These are phyloP conservation scores for Euthynnus affinis DNA, from an alignment of 2,797 vertebrate species.

Conservation along the genomic window DNA sequence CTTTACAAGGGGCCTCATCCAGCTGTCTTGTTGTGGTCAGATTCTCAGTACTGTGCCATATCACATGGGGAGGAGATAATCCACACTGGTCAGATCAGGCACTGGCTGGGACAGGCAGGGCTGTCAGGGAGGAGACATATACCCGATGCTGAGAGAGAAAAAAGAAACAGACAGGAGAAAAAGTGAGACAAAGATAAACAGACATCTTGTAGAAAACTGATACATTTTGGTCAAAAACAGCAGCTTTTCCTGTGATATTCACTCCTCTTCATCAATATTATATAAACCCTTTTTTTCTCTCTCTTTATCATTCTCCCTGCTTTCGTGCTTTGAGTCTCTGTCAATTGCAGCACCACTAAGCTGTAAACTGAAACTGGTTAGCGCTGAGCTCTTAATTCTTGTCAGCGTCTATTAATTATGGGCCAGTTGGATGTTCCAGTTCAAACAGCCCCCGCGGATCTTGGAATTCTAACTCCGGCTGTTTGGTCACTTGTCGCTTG, in stretches of 20 bases:
- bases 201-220: slow-evolving; percentile 64
- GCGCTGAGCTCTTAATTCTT: slow-evolving; percentile 85
- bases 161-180: slow-evolving; percentile 39
- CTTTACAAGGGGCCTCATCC: slow-evolving; percentile 71
- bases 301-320: slow-evolving; percentile 32
- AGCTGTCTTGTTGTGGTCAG: slow-evolving; percentile 83
- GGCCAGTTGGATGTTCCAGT: slow-evolving; percentile 82
- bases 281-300: slow-evolving; percentile 9
- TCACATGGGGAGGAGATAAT: slow-evolving; percentile 80
- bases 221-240: slow-evolving; percentile 57
- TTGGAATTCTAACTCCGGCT: slow-evolving; percentile 79
- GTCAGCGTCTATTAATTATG: slow-evolving; percentile 88
- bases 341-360: slow-evolving; percentile 60
- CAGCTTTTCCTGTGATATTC: slow-evolving; percentile 47
- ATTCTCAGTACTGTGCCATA: slow-evolving; percentile 77
- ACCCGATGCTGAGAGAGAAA: slow-evolving; percentile 53
- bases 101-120: slow-evolving; percentile 59
- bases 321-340: slow-evolving; percentile 48
- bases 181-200: slow-evolving; percentile 48
- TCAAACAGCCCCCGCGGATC: slow-evolving; percentile 83
- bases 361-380: slow-evolving; percentile 84
- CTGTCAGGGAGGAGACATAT: slow-evolving; percentile 61
- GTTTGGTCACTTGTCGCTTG: slow-evolving; percentile 77
- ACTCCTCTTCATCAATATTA: slow-evolving; percentile 33
- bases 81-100: slow-evolving; percentile 66